Evolutionary conservation across 2,113 vertebrate genomes (phyloP).

Genomic region (Paedocypris sp.): DNA sequence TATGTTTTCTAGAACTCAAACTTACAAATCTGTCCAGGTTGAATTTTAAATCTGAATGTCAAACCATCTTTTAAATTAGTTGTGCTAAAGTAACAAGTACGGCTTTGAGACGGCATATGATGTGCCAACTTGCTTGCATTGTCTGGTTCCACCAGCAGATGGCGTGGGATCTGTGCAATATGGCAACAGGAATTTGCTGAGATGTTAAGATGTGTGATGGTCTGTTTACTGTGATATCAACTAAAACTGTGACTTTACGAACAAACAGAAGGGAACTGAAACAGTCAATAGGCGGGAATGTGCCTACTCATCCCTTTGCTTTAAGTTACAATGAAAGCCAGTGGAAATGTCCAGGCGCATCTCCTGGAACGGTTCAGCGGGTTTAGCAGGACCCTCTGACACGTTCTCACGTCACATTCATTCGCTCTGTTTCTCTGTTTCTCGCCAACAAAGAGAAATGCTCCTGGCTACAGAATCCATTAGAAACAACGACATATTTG

Average conservation of each 20-base stretch:
- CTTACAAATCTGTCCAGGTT: too few relatives aligned
- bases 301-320: slow-evolving; percentile 52
- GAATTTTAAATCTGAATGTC: too few relatives aligned
- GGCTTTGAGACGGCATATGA: too few relatives aligned
- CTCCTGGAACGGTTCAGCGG: slow-evolving; percentile 43
- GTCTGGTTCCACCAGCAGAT: too few relatives aligned
- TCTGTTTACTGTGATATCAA: slow-evolving; percentile 30
- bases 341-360: slow-evolving; percentile 28
- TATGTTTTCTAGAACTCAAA: too few relatives aligned
- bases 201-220: not conserved
- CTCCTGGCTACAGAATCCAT: not conserved
- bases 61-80: too few relatives aligned
- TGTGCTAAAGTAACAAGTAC: too few relatives aligned
- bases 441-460: not conserved
- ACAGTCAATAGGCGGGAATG: slow-evolving; percentile 53
- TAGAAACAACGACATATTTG: not conserved
- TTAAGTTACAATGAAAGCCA: slow-evolving; percentile 18
- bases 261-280: slow-evolving; percentile 43
- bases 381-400: slow-evolving; percentile 33
- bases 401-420: not conserved
- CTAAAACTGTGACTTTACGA: slow-evolving; percentile 33
- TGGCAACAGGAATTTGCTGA: not conserved
- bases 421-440: not conserved
- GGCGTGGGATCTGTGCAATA: too few relatives aligned
- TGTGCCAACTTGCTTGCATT: too few relatives aligned